Evolutionary conservation across 2,113 vertebrate genomes (phyloP).

Genomic region (Corydoras sp.): DNA sequence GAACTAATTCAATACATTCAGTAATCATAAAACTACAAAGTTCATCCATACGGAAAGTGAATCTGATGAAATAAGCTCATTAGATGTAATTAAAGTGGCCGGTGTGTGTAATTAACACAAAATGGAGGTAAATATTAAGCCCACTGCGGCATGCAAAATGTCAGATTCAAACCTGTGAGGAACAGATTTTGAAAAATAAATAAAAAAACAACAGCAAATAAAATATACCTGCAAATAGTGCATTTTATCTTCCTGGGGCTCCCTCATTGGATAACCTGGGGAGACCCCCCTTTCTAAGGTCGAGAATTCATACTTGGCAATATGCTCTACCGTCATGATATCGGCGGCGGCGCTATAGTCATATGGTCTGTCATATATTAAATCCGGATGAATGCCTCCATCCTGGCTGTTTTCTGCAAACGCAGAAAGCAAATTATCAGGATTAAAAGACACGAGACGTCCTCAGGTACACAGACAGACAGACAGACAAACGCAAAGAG

Average conservation of each 20-base stretch:
- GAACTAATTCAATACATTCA: too few species aligned
- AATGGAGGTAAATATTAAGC: constrained; percentile 25
- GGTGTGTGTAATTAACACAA: neutral
- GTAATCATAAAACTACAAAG: too few species aligned
- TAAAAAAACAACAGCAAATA: constrained; percentile 65
- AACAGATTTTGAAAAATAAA: constrained; percentile 48
- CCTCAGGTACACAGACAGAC: constrained; percentile 69
- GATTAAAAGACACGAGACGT: constrained; percentile 63
- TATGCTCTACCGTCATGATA: constrained; percentile 77
- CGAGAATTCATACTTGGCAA: constrained; percentile 81
- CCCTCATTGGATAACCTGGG: constrained; percentile 73
- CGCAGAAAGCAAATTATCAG: constrained; percentile 77
- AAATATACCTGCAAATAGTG: constrained; percentile 91
- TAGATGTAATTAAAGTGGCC: too few species aligned
- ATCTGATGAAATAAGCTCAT: too few species aligned
- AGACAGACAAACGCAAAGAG: constrained; percentile 73
- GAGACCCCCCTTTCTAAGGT: constrained; percentile 78
- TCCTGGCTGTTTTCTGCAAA: constrained; percentile 84
- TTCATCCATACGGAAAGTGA: too few species aligned
- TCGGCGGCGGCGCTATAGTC: constrained; percentile 76
- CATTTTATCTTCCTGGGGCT: constrained; percentile 84
- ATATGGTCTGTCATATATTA: constrained; percentile 77
- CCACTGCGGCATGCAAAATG: constrained; percentile 66
- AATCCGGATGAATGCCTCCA: constrained; percentile 73
- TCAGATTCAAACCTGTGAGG: constrained; percentile 34